Base-by-base conservation (phyloP, 92 coral and sea anemone genomes). In the Parazoanthus atlanticus region DNA sequence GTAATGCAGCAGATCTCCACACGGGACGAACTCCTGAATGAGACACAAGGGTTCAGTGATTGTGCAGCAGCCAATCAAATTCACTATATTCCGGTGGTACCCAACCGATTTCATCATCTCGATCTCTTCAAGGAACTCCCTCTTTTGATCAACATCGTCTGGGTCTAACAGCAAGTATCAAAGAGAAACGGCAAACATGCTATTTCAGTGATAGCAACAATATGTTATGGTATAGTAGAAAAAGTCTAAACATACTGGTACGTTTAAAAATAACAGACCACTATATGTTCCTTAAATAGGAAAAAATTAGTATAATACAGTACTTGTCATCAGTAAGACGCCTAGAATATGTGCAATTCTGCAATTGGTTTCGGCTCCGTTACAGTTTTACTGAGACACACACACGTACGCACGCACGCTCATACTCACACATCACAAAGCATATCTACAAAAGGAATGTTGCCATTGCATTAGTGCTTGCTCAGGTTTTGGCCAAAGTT, bases 101-200 rank as follows among this genome's bases (percentile, higher is more conserved):
- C 87, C 87, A 46, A 84, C 87, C 21, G 87, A 12, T 84, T 84
- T 84, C 87, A 84, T 70, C 78, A 84, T 84, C 41, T 74, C 79
- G 64, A 84, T 84, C 54, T 84, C 87, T 36, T 84, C 87, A 43
- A 84, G 40, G 46, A 84, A 84, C 38, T 84, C 87, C 38, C 77
- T 13, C 17, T 70, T 84, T 21, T 84, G 87, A 43, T 84, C 87
- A 7, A 46, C 29, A 69, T 84, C 87, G 23, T 84, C 65, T 29
- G 87, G 87, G n/a, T 84, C 87, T 84, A 17, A 30, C 17, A 12
- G 30, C 2, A 70, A 70, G 8, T 23, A 30, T 16, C 25, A 40
- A n/a, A 66, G 23, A 41, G n/a, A 34, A 1, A 10, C 33, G 49
- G 12, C 10, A 46, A 46, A 9, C 11, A 46, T 43, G 47, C 9